Evolutionary conservation across 2,888 invertebrate genomes (phyloP), one percentile per base, ranked within the genome.

Genomic region (Rhagonycha lutea): DNA sequence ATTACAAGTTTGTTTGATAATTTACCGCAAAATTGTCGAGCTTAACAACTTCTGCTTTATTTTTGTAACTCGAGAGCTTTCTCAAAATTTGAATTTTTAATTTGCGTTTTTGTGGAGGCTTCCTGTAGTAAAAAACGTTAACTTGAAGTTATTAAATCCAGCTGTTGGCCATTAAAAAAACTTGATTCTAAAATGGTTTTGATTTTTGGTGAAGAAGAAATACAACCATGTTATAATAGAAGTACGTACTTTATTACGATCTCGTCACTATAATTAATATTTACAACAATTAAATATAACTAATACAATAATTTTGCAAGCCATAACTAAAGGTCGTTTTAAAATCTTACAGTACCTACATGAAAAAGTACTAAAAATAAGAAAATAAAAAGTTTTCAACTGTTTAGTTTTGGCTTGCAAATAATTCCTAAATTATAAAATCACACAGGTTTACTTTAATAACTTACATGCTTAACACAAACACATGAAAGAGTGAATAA

Each of bases 391-490:
- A n/a, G 47, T 47, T 18, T 62, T 23, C 5, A 23, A 62, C 18
- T 4, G 23, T 65, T 26, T 65, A 65, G 24, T 65, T 65, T 18
- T 26, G 26, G 26, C 24, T 65, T 24, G 47, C 26, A 65, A 65
- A 26, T n/a, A 65, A 24, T 65, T 65, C 14, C 76, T 76, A 76
- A 74, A 71, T 67, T 75, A 83, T 84, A 85, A 82, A 85, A 87
- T 87, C 87, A 87, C 87, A 87, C 87, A 86, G 85, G 83, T 80
- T 86, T 82, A 81, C 81, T 84, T 84, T 85, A 83, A 84, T 84
- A 85, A 85, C 84, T 86, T 65, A 86, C 86, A 86, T 86, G 86
- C 86, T 85, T 85, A 84, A 85, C 84, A 82, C 81, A 72, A 80
- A 83, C 82, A 79, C 82, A 81, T 80, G 74, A 77, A 80, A 80